phyloP scores from a whole-genome alignment of 2,113 vertebrate species.

The Epinephelus cyanopodus region DNA sequence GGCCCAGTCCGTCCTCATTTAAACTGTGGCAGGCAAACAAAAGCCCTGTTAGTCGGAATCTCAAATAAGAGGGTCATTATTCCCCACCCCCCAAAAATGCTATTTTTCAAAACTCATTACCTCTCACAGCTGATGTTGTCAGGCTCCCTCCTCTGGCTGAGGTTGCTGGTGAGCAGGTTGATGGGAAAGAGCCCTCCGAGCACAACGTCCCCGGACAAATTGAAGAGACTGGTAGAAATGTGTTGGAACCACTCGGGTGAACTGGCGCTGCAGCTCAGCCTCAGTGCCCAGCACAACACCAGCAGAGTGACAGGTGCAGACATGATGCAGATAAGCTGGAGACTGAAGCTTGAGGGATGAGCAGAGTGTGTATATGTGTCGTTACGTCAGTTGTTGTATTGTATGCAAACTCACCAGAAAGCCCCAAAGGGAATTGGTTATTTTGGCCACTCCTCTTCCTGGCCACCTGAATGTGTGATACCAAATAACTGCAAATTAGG shows the following conservation, averaged over 20 bases:
- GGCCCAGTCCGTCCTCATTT: slow-evolving; percentile 77
- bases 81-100: background rate
- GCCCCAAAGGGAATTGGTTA: background rate
- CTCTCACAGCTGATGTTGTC: slow-evolving; percentile 80
- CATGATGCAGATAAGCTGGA: slow-evolving; percentile 60
- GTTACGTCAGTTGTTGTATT: slow-evolving; percentile 27
- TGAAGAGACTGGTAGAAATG: slow-evolving; percentile 81
- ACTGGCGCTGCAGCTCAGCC: slow-evolving; percentile 12
- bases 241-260: slow-evolving; percentile 68
- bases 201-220: slow-evolving; percentile 84
- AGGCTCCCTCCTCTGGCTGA: slow-evolving; percentile 69
- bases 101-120: slow-evolving; percentile 68
- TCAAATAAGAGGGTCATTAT: background rate
- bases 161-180: slow-evolving; percentile 65
- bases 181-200: slow-evolving; percentile 92
- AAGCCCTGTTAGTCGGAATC: background rate
- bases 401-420: slow-evolving; percentile 66
- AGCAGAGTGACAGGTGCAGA: slow-evolving; percentile 49
- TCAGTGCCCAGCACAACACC: slow-evolving; percentile 55
- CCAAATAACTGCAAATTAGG: slow-evolving; percentile 17
- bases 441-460: slow-evolving; percentile 17
- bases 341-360: slow-evolving; percentile 3
- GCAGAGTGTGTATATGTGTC: slow-evolving; percentile 10
- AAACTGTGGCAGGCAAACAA: slow-evolving; percentile 78
- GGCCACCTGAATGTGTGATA: background rate